Evolutionary conservation across 2,113 vertebrate species (phyloP), one percentile per base, ranked within the genome.

Genomic region (Nesogale talazaci): DNA sequence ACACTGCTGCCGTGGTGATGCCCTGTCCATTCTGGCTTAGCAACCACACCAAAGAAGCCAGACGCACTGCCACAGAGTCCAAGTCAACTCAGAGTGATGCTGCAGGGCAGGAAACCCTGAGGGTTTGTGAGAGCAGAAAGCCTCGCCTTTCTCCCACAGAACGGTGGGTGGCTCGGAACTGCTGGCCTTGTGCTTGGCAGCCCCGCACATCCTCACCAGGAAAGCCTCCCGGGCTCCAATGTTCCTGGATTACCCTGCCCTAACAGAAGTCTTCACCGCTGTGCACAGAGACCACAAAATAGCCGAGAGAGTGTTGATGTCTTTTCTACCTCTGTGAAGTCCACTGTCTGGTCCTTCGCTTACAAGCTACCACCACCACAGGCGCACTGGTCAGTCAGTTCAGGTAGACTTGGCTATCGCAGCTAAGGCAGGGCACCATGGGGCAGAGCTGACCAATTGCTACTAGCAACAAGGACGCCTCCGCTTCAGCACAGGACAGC

Each of bases 1-100:
- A 11, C 1, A 2, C 40, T 3, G 40, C 15, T 57, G 23, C 65
- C 69, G 4, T 0, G 11, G 34, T 19, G 16, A 57, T 0, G 6
- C 4, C 0, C n/a, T n/a, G 46, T 19, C 82, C 81, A 19, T 4
- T 16, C 17, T 5, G 14, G 59, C 65, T 17, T 46, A 17, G 17
- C 15, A 29, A 19, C 82, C 63, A 65, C 2, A 52, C 46, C 4
- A 52, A 5, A 52, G 14, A 52, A 11, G 46, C 46, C 46, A 52
- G 14, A 52, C 46, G 10, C 46, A 52, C 46, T 52, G 46, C 46
- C 46, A 52, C 46, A 52, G 46, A 52, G 46, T 52, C 46, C 46
- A 52, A 2, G 46, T 12, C 46, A 52, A 52, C 46, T 52, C 46
- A 52, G 46, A 52, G 46, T 52, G 46, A 52, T 12, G 9, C 42